Base-by-base conservation (phyloP, 2,888 invertebrate genomes). In the Athrips mouffetella region DNA sequence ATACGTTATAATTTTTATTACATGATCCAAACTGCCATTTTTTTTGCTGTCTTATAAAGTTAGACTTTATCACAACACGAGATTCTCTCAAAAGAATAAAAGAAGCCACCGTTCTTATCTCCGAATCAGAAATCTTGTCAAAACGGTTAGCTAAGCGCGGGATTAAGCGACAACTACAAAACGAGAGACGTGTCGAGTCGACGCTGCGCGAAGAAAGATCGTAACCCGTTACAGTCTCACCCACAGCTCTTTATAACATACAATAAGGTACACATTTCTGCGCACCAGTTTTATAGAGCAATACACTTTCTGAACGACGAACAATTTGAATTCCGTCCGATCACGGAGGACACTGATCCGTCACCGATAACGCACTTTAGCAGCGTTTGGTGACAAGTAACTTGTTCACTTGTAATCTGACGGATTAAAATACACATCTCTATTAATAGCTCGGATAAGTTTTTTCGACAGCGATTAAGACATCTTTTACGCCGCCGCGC, bases 71-170 rank as follows among this genome's bases (percentile, higher is more conserved):
- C 25, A 13, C 20, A 27, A 44, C 37, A 16, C 20, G n/a, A n/a
- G n/a, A n/a, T n/a, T 5, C 11, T 13, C 15, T 15, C 16, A 45
- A 52, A 44, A 49, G 49, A 55, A 60, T 62, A 65, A 70, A 63
- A 56, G 44, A 52, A 55, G 47, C 61, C 49, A 62, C 61, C 60
- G 63, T 62, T 60, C 64, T 73, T 78, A 77, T 80, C 80, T 65
- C 53, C 65, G 67, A 72, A 83, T 86, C 83, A 73, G 58, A 76
- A 82, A 81, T 79, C 75, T 76, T 84, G 86, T 86, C 87, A 83
- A 82, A 86, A 84, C 84, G 85, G 84, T 87, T 86, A 87, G 84
- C 78, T 86, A 82, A 87, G 80, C 80, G 72, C 76, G 70, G 74
- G 80, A 84, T 86, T 79, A 82, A 71, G 70, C 78, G 80, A 79